Evolutionary conservation across 2,888 invertebrate genomes (phyloP).

Genomic region (Slavum lentiscoides): DNA sequence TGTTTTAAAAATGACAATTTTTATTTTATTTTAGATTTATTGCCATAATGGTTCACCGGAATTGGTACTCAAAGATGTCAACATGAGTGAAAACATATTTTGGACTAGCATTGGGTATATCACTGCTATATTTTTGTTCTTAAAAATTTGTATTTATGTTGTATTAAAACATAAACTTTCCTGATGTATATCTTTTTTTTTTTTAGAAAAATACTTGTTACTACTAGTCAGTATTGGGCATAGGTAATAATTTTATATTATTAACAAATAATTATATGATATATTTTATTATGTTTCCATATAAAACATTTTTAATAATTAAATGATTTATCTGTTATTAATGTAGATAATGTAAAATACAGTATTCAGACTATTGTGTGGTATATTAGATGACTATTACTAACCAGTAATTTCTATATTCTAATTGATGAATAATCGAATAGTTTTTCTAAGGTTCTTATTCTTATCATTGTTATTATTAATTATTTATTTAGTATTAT

Average conservation of each 20-base stretch:
- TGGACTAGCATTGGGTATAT: slow-evolving; percentile 36
- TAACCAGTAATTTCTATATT: background rate
- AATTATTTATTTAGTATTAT: background rate
- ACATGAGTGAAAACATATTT: slow-evolving; percentile 49
- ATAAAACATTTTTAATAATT: background rate
- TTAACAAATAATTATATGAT: background rate
- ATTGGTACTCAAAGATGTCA: slow-evolving; percentile 22
- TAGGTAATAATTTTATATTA: background rate
- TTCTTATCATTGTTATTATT: background rate
- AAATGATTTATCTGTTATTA: background rate
- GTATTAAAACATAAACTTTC: slow-evolving; percentile 45
- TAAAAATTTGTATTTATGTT: slow-evolving; percentile 36
- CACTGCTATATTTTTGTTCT: slow-evolving; percentile 6
- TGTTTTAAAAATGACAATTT: background rate
- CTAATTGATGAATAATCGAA: background rate
- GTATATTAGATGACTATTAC: background rate
- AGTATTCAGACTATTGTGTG: background rate
- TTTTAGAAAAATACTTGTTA: background rate
- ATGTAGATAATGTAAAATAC: background rate
- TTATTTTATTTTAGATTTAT: slow-evolving; percentile 27
- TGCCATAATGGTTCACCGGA: slow-evolving; percentile 30
- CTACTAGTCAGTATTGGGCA: background rate
- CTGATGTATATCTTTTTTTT: background rate
- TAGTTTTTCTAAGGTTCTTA: background rate
- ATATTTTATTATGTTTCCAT: background rate